phyloP scores from a whole-genome alignment of 2,888 invertebrate species.

The Aradus depressus region DNA sequence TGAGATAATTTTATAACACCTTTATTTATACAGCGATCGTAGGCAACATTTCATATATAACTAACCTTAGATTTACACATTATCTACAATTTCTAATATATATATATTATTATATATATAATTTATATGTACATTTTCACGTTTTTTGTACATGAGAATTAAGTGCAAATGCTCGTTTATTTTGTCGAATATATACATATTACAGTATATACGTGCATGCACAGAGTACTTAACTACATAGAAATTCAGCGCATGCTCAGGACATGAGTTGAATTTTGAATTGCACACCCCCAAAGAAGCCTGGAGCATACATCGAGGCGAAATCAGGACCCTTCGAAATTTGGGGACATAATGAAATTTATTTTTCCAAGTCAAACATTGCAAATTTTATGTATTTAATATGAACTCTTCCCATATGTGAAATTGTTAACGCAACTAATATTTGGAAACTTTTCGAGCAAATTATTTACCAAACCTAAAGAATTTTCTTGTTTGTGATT shows the following conservation, averaged over 20 bases:
- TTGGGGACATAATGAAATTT: no score
- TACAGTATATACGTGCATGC: neutral
- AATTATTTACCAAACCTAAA: no score
- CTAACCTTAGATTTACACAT: conserved; percentile 28
- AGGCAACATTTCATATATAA: conserved; percentile 24
- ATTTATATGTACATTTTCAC: conserved; percentile 19
- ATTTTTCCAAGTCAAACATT: no score
- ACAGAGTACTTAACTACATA: neutral
- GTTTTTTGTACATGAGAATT: conserved; percentile 12
- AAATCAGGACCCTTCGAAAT: no score
- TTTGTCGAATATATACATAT: conserved; percentile 14
- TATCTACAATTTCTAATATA: conserved; percentile 29
- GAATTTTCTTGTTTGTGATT: no score
- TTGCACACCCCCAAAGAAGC: conserved; percentile 15
- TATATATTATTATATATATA: conserved; percentile 21
- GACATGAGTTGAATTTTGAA: neutral
- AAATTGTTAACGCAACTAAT: no score
- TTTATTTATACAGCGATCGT: conserved; percentile 24
- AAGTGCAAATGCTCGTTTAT: conserved; percentile 2
- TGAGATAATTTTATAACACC: conserved; percentile 19
- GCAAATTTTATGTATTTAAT: no score
- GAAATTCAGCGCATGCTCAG: neutral
- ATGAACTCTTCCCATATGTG: no score
- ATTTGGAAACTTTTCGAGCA: no score
- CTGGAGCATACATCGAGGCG: no score